These are phyloP conservation scores for Heliconius hortense DNA, from an alignment of 2,888 invertebrate species.

Conservation along the genomic window DNA sequence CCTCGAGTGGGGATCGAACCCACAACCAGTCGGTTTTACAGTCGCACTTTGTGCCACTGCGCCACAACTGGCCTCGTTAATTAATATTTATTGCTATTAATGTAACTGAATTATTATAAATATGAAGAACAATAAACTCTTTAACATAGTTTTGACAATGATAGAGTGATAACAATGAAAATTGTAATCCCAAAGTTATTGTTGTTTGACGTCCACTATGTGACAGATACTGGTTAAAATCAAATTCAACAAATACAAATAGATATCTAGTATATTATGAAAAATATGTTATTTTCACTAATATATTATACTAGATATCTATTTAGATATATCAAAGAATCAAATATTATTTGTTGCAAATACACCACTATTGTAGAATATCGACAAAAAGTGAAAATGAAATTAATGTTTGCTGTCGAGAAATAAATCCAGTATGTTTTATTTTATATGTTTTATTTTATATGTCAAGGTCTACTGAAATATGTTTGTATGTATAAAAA, in stretches of 20 bases:
- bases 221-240: not conserved
- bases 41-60: too few species aligned
- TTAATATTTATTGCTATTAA: too few species aligned
- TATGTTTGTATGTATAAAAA: not conserved
- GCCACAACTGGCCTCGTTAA: too few species aligned
- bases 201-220: not conserved
- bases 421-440: not conserved
- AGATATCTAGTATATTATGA: not conserved
- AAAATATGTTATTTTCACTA: too few species aligned
- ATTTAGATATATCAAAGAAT: not conserved
- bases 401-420: not conserved
- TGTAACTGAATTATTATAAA: too few species aligned
- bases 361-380: not conserved
- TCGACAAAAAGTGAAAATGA: not conserved
- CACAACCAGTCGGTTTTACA: too few species aligned
- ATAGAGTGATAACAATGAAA: constrained; percentile 33
- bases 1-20: too few species aligned
- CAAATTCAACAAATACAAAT: not conserved
- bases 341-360: not conserved
- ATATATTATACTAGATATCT: too few species aligned
- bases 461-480: constrained; percentile 8
- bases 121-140: too few species aligned
- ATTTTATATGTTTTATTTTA: constrained; percentile 1
- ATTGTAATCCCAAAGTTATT: constrained; percentile 17
- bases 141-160: too few species aligned